Base-by-base conservation (phyloP, 2,113 vertebrate species). In the Brevimyrus niger region DNA sequence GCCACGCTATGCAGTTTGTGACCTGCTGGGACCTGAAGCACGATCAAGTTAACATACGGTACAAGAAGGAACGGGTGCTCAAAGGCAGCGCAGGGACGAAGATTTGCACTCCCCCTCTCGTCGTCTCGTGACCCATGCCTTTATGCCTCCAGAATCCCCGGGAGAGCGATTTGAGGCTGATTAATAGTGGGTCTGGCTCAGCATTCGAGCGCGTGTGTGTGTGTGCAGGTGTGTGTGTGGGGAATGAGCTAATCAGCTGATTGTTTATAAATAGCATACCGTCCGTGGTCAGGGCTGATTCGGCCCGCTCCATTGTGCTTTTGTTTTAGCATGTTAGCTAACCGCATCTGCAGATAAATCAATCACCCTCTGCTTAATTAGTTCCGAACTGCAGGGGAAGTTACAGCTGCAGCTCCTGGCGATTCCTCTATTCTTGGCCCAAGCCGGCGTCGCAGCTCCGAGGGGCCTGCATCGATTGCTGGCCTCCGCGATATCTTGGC, bases 211-310 rank as follows among this genome's bases (percentile, higher is more conserved):
- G 73, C 42, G 50, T 85, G 80, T 48, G 50, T 85, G 80, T 61
- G 80, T 46, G 50, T 53, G 87, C 76, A 51, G 61, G 35, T 89
- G 55, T 87, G 89, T 90, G 91, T 44, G 89, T 87, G 21, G 90
- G 88, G 90, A 88, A 88, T 91, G 92, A 92, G 91, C 93, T 94
- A 94, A 95, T 96, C 94, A 94, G 94, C 92, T 91, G 90, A 92
- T 92, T 94, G 94, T 94, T 91, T 96, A 96, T 94, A 95, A 96
- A 96, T 94, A 96, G 94, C 94, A 92, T 91, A 91, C 91, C 93
- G 93, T 92, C 93, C 93, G 92, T 90, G 90, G 93, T 93, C 94
- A 94, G 91, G 93, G 92, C 94, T 93, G 92, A 92, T 94, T 86
- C 23, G 9, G 27, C 31, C n/a, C 85, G 55, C 47, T 87, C 27